Evolutionary conservation across 2,888 invertebrate genomes (phyloP).

Genomic region (Ernsta delagoae): DNA sequence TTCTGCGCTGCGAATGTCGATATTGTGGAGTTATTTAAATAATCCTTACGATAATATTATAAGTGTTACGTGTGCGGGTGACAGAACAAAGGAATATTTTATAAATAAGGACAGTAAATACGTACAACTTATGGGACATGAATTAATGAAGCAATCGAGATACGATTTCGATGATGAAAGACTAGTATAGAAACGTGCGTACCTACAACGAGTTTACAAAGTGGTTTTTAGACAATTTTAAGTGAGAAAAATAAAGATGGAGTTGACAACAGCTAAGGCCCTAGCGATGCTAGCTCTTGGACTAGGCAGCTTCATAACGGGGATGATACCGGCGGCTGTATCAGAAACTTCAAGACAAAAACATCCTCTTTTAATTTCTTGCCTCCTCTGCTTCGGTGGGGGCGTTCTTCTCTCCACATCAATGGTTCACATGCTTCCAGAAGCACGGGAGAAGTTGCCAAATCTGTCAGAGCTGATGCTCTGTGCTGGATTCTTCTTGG

Average conservation of each 20-base stretch:
- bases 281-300: constrained; percentile 88
- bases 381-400: constrained; percentile 91
- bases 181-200: no score
- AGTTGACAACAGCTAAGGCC: constrained; percentile 85
- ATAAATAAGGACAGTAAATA: not conserved
- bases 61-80: not conserved
- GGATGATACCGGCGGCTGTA: constrained; percentile 88
- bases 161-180: no score
- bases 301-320: constrained; percentile 88
- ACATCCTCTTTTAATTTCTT: constrained; percentile 87
- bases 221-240: no score
- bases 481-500: constrained; percentile 88
- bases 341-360: constrained; percentile 83
- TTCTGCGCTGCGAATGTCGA: constrained; percentile 7
- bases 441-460: constrained; percentile 86
- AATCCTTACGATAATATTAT: not conserved
- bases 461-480: constrained; percentile 87
- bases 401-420: constrained; percentile 92
- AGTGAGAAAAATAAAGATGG: constrained; percentile 60
- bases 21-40: not conserved
- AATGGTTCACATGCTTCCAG: constrained; percentile 92
- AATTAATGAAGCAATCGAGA: no score
- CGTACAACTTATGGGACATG: no score
- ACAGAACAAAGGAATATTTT: not conserved
- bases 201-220: no score